phyloP scores from a whole-genome alignment of 1,140 invertebrate genomes.

The Trinorchestia longiramus region DNA sequence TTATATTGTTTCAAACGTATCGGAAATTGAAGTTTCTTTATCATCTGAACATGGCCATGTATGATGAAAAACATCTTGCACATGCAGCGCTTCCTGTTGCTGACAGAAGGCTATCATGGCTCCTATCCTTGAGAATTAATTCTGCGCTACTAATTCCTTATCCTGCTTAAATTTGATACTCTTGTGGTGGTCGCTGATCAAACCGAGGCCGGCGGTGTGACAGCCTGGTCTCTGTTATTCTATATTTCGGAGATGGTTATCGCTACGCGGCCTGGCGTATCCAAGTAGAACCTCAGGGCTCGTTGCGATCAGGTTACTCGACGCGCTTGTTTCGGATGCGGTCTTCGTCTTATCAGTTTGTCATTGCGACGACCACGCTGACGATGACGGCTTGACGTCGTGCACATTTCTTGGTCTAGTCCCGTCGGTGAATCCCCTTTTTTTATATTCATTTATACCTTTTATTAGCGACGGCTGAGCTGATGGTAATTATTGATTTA shows the following conservation, averaged over 20 bases:
- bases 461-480: not conserved
- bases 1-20: not conserved
- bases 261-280: not conserved
- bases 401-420: not conserved
- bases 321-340: conserved; percentile 16
- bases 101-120: conserved; percentile 41
- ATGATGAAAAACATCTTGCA: not conserved
- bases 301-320: conserved; percentile 5
- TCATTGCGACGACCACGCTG: not conserved
- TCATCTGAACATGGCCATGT: not conserved
- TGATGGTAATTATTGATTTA: not conserved
- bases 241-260: conserved; percentile 35
- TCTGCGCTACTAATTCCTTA: conserved; percentile 48
- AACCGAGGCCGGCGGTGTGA: conserved; percentile 38
- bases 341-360: not conserved
- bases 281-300: not conserved
- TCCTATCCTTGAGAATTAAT: conserved; percentile 41
- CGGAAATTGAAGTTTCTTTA: not conserved
- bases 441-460: not conserved
- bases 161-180: conserved; percentile 49
- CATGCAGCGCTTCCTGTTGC: conserved; percentile 11
- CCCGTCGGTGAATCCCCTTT: not conserved
- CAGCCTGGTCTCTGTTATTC: conserved; percentile 31
- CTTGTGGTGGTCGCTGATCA: conserved; percentile 47
- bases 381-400: not conserved